Base-by-base conservation (phyloP, 1,140 invertebrate genomes). In the Ceratina calcarata region DNA sequence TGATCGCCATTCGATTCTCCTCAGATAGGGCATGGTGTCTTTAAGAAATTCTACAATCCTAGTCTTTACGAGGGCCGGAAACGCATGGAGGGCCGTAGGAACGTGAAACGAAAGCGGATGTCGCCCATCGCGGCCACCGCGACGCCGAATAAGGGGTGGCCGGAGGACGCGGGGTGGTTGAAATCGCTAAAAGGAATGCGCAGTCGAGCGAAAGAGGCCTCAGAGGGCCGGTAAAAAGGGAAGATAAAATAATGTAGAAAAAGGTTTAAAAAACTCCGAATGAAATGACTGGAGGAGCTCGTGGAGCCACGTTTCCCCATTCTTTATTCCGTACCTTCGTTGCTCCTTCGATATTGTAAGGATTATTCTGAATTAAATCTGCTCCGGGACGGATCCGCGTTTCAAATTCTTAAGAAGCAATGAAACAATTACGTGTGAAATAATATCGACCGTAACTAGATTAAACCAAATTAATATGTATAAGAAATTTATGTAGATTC, bases 111-210 rank as follows among this genome's bases (percentile, higher is more conserved):
- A 89, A 88, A 88, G 66, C 80, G 81, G 85, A 87, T 84, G 87
- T 88, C 87, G 81, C 78, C 76, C 80, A 74, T 75, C 72, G 84
- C 57, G 84, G 69, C 61, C 53, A 45, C 27, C 51, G 49, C 32
- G 57, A 32, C 65, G n/a, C 18, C 37, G 37, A 45, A 45, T 10
- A 10, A 10, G 68, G 78, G 80, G 82, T 71, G 73, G 27, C 61
- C 3, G 18, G 24, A 32, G 57, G n/a, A n/a, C 8, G 12, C 7
- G 15, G 57, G 74, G 80, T 82, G 83, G 78, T 87, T 87, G 89
- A 88, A 89, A 92, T 92, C 87, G 83, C 86, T 93, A 92, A 93
- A 92, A 93, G 91, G 88, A 93, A 92, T 92, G 88, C 88, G 89
- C 90, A 88, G 83, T 91, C 90, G 85, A 91, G 87, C 87, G 89